Percentiles rank a stretch among this genome's conserved stretches.
phyloP scores from a whole-genome alignment of 2,113 vertebrate species.

The Suricata suricatta region DNA sequence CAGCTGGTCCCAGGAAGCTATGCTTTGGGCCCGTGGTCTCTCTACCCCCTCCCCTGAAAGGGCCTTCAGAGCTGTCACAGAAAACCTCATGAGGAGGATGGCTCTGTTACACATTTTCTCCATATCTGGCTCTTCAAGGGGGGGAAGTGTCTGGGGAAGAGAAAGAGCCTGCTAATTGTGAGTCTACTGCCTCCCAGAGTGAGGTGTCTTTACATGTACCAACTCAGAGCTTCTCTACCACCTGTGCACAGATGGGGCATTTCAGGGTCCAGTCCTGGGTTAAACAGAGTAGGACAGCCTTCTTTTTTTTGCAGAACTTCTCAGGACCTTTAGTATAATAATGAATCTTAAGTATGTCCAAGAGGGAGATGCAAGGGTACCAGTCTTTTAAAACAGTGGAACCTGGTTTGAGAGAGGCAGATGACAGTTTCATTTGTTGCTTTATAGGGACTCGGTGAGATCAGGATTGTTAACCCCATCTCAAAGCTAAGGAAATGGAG shows the following conservation, averaged over 20 bases:
- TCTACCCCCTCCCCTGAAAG: background rate
- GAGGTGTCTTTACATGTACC: background rate
- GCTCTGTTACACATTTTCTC: constrained; percentile 53
- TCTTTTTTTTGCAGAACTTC: background rate
- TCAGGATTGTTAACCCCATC: constrained; percentile 39
- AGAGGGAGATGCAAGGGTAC: background rate
- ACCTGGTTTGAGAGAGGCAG: background rate
- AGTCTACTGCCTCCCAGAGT: constrained; percentile 32
- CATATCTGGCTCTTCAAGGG: constrained; percentile 17
- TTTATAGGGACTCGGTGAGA: background rate
- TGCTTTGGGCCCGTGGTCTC: background rate
- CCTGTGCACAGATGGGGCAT: background rate
- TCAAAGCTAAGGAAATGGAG: constrained; percentile 12
- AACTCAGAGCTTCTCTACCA: background rate
- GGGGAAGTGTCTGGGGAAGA: background rate
- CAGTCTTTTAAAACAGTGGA: background rate
- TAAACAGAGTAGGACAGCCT: background rate
- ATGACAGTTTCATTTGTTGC: background rate
- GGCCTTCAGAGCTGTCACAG: background rate
- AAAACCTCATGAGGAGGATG: constrained; percentile 1
- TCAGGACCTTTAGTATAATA: background rate
- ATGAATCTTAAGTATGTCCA: background rate
- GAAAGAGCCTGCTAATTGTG: constrained; percentile 57
- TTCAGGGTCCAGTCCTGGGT: background rate
- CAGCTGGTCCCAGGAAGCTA: constrained; percentile 56